Conservation (phyloP, 2,888 invertebrate genomes). For the Acanthococcus lagerstroemiae region DNA sequence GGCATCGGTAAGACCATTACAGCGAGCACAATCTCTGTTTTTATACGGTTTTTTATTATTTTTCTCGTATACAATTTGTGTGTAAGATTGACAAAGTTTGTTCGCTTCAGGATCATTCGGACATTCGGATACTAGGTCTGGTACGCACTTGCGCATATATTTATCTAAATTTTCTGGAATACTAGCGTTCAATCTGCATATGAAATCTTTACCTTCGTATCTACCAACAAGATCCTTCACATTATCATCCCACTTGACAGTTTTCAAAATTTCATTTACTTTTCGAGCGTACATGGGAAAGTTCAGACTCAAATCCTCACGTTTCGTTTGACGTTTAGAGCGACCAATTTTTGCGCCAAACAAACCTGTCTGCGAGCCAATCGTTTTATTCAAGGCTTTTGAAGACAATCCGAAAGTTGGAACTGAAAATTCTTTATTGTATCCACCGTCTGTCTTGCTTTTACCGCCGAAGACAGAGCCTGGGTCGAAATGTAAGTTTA, state of each 20-base stretch:
- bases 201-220: neutral
- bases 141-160: conserved; percentile 41
- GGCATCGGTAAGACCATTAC: conserved; percentile 39
- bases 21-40: conserved; percentile 45
- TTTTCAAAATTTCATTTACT: neutral
- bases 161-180: neutral
- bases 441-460: neutral
- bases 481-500: neutral
- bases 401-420: neutral
- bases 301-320: neutral
- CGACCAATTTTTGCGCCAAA: neutral
- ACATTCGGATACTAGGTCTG: conserved; percentile 40
- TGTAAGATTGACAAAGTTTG: conserved; percentile 42
- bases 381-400: neutral
- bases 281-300: neutral
- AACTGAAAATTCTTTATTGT: neutral
- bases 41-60: conserved; percentile 40
- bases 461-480: neutral
- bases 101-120: conserved; percentile 39
- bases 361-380: neutral
- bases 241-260: neutral
- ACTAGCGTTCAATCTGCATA: conserved; percentile 6
- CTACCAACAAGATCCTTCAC: neutral
- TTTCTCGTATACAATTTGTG: conserved; percentile 41
- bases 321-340: neutral